phyloP scores from a whole-genome alignment of 2,888 invertebrate species.

The Eilema griseolum region DNA sequence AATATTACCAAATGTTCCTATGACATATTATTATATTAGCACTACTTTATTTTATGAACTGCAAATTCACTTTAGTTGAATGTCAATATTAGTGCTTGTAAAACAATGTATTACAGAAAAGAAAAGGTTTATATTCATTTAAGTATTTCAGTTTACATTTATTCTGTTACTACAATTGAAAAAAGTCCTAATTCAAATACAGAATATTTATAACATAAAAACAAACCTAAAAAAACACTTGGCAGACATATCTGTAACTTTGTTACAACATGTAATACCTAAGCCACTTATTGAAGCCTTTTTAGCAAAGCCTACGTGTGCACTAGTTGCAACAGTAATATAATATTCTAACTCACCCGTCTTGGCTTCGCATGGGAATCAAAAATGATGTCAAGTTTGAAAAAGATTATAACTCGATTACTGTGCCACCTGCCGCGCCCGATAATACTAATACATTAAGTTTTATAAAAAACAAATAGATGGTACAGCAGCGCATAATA shows the following conservation, averaged over 20 bases:
- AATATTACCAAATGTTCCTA: neutral
- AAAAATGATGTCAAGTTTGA: too few species aligned
- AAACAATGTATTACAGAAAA: neutral
- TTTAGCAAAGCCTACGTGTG: neutral
- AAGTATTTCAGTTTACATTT: neutral
- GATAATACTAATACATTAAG: too few species aligned
- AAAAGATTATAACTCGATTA: too few species aligned
- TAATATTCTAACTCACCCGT: too few species aligned
- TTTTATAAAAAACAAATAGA: too few species aligned
- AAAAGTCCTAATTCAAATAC: neutral
- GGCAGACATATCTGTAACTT: slow-evolving; percentile 2
- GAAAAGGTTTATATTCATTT: neutral
- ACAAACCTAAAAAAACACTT: neutral
- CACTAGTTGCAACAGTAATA: too few species aligned
- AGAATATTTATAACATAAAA: neutral
- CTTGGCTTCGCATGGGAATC: too few species aligned
- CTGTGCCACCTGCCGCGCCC: too few species aligned
- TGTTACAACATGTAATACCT: neutral
- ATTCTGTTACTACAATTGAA: neutral
- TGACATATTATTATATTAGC: too few species aligned
- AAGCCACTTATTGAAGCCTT: neutral
- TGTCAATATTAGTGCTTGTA: neutral
- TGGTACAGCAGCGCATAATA: too few species aligned
- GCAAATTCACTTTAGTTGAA: neutral
- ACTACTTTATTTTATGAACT: too few species aligned